Evolutionary conservation across 1,140 invertebrate genomes (phyloP), one percentile per base, ranked within the genome.

Genomic region (Medauroidea extradentata): DNA sequence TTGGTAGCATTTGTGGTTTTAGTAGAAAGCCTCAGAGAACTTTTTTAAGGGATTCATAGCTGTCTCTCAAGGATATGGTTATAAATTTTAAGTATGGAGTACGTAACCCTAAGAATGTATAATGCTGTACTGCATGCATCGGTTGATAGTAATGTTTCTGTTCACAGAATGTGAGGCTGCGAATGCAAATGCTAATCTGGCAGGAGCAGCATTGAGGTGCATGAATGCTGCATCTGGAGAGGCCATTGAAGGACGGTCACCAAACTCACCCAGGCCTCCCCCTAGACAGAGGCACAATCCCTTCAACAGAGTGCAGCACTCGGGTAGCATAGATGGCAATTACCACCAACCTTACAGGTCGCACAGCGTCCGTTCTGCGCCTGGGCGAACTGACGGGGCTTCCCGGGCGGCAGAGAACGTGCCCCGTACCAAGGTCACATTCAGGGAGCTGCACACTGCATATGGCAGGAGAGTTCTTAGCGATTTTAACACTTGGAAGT

Each of bases 251-350:
- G 27, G 16, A 1, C 13, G 18, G 18, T n/a, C 64, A 16, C 62
- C 64, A 11, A 65, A 64, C 18, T 81, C 80, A 1, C 85, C 86
- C 0, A 80, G 81, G 59, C 80, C 83, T 24, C 85, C 86, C 11
- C 85, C 85, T 2, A 73, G 82, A 24, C 80, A 83, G 19, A 73
- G 85, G n/a, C 83, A 85, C 54, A 87, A 87, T 74, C 85, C 85
- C 1, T 88, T 87, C 48, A 86, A 88, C 65, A 78, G 79, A 54
- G 44, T 53, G 9, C 42, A 42, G 7, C 44, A 29, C 7, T 38
- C 24, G 18, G 51, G 27, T 52, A 46, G 29, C n/a, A 76, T 79
- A 7, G 81, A 81, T 53, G 66, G 74, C 54, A 0, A 23, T 38
- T 8, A 25, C 66, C 63, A 62, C 63, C 25, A 71, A 64, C 73